Percentiles rank a stretch among this genome's conserved stretches.
Evolutionary conservation across 1,140 invertebrate genomes (phyloP).

Genomic region (Dryas iulia): DNA sequence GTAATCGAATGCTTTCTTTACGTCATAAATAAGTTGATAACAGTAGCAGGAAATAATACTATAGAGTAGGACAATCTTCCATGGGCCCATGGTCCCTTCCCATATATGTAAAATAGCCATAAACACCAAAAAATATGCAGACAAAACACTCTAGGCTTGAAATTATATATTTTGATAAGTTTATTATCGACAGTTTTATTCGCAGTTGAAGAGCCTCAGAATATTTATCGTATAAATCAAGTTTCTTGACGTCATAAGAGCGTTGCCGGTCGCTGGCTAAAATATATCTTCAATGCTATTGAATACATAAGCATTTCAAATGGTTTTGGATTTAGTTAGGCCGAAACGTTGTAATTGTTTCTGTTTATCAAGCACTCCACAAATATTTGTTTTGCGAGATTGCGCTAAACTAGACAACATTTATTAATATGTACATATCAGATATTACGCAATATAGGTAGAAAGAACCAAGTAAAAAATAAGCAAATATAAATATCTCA

Average conservation of each 20-base stretch:
- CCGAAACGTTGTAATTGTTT: slow-evolving; percentile 16
- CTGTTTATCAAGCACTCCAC: neutral
- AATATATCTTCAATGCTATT: slow-evolving; percentile 39
- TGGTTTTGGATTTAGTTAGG: slow-evolving; percentile 23
- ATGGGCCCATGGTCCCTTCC: slow-evolving; percentile 3
- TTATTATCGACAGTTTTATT: slow-evolving; percentile 36
- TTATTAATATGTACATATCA: neutral
- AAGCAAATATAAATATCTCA: neutral
- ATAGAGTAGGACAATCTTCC: neutral
- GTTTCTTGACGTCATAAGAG: slow-evolving; percentile 44
- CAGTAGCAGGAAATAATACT: slow-evolving; percentile 21
- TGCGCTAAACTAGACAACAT: neutral
- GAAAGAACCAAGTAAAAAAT: neutral
- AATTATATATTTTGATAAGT: slow-evolving; percentile 21
- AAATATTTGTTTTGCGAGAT: slow-evolving; percentile 2
- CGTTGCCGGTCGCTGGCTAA: slow-evolving; percentile 27
- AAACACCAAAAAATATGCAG: neutral
- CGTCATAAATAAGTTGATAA: slow-evolving; percentile 28
- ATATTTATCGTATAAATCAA: slow-evolving; percentile 50
- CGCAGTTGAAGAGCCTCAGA: slow-evolving; percentile 32
- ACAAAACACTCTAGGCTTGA: neutral
- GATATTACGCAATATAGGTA: neutral
- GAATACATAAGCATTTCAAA: slow-evolving; percentile 32
- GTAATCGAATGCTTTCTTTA: slow-evolving; percentile 19
- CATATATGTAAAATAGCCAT: neutral